phyloP scores from a whole-genome alignment of 2,797 vertebrate genomes.

The Phalanger gymnotis region DNA sequence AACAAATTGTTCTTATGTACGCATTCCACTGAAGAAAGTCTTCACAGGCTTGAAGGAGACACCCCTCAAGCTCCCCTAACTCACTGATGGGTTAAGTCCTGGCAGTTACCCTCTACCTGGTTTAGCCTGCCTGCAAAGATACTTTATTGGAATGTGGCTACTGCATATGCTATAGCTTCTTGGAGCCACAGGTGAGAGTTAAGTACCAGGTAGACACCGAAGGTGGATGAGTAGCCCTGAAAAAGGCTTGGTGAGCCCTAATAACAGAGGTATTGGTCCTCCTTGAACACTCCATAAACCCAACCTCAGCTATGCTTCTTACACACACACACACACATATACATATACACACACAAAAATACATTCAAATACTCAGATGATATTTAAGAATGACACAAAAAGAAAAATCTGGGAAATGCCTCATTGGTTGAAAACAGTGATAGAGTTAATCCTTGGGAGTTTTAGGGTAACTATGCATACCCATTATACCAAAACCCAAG shows the following conservation, averaged over 20 bases:
- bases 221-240: neutral
- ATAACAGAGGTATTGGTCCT: neutral
- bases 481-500: neutral
- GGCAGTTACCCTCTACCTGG: neutral
- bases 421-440: conserved; percentile 22
- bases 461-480: conserved; percentile 24
- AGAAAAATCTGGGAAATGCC: conserved; percentile 4
- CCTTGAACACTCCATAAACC: neutral
- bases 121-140: neutral
- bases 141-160: neutral
- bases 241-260: neutral
- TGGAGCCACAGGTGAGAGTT: neutral
- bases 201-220: neutral
- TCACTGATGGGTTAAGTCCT: neutral
- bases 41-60: neutral
- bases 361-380: neutral
- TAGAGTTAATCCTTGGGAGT: neutral
- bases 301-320: neutral
- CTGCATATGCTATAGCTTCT: neutral
- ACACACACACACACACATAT: too few relatives aligned
- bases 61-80: neutral
- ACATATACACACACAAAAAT: neutral
- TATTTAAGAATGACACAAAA: neutral
- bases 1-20: neutral
- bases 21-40: neutral